Conservation (phyloP, 2,888 invertebrate species). For the Lepeophtheirus nordmannii region DNA sequence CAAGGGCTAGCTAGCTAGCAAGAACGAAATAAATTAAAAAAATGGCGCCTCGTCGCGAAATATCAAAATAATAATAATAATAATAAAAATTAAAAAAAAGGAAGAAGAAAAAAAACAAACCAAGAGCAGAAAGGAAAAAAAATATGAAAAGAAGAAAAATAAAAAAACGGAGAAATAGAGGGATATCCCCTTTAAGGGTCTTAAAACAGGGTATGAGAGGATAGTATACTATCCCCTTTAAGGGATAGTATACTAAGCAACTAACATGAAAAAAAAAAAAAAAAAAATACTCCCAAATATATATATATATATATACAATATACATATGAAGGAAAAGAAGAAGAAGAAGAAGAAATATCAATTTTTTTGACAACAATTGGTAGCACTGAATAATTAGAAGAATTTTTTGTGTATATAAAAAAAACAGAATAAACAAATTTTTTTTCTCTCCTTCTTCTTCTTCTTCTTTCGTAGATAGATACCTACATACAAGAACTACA, state of each 20-base stretch:
- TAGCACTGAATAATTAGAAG: neutral
- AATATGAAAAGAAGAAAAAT: neutral
- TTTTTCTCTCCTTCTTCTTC: too few species aligned
- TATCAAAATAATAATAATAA: too few species aligned
- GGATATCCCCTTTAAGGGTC: constrained; percentile 1
- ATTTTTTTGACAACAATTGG: neutral
- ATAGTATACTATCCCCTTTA: neutral
- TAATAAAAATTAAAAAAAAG: too few species aligned
- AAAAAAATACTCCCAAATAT: neutral
- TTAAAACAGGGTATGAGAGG: neutral
- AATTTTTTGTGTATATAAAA: neutral
- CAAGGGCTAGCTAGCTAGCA: too few species aligned
- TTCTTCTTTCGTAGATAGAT: too few species aligned
- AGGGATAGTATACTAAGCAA: constrained; percentile 8
- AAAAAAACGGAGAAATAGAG: neutral
- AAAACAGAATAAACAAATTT: neutral
- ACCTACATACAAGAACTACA: too few species aligned
- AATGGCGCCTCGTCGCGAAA: too few species aligned
- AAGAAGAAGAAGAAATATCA: neutral
- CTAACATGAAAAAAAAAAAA: neutral
- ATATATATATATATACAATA: too few species aligned
- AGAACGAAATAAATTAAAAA: too few species aligned
- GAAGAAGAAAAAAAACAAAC: neutral
- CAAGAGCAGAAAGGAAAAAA: neutral
- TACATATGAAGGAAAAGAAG: neutral